A percentile compares a stretch with the other conserved stretches of the same genome.
Conservation (phyloP, 2,113 vertebrate species). For the Zapus hudsonius region DNA sequence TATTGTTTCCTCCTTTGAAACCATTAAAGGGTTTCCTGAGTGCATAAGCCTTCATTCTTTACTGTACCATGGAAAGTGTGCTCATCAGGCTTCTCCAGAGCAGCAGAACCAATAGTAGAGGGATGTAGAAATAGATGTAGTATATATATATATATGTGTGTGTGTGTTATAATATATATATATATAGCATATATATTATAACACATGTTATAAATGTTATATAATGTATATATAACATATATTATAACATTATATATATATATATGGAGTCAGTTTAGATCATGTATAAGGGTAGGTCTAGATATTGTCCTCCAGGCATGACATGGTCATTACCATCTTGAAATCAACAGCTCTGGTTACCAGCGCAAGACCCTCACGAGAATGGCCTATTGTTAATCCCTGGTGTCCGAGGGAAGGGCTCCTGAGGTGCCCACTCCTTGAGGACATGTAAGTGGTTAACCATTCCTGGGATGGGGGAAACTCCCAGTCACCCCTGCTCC, state of each 20-base stretch:
- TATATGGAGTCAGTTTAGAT: too few relatives aligned
- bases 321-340: neutral
- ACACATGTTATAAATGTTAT: too few relatives aligned
- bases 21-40: neutral
- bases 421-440: neutral
- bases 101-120: neutral
- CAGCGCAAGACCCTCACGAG: neutral
- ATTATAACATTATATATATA: too few relatives aligned
- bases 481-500: neutral
- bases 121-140: neutral
- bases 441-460: neutral
- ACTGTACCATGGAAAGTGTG: neutral
- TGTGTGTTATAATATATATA: too few relatives aligned
- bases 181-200: too few relatives aligned
- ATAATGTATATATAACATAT: neutral
- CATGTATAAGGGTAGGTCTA: too few relatives aligned
- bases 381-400: too few relatives aligned
- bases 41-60: accelerated
- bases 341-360: neutral
- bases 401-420: neutral
- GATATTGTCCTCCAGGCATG: neutral
- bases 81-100: neutral
- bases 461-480: neutral
- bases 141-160: too few relatives aligned
- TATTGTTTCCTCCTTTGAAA: neutral